Evolutionary conservation across 2,113 vertebrate species (phyloP), one percentile per base, ranked within the genome.

Genomic region (Alethe diademata): DNA sequence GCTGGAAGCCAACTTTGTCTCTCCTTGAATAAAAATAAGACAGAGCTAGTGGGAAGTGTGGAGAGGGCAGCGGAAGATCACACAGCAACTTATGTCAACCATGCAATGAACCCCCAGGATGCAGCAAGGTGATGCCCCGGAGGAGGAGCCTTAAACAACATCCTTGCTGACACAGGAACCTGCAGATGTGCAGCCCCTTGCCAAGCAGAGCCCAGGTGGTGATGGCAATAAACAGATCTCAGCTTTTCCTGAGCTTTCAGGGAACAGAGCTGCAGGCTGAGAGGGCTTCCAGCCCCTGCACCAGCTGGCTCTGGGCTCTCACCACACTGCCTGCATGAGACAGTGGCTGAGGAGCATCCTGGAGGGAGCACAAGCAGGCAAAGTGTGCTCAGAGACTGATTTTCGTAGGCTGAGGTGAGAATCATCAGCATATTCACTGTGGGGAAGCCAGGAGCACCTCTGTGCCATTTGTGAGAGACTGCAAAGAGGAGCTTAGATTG

Each of bases 11-110:
- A 97, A 66, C 42, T 88, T 86, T 40, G 9, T 70, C 81, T 95
- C 74, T 94, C 58, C 85, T 94, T 93, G 89, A 88, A 80, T 76
- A 91, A 92, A 95, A 96, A 78, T 86, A 86, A 91, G 73, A 62
- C 3, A 6, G 74, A 87, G 50, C 64, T 66, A 43, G 51, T 36
- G 56, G 47, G 61, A 93, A 76, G 56, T 43, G 47, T 29, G n/a
- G 66, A 43, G 60, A 58, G 54, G 89, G 33, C 84, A 92, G 60
- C 0, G 0, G 78, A 61, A 88, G 62, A 92, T 90, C 81, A 76
- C n/a, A 47, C 29, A 82, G 47, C 6, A 40, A 6, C 50, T 66
- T 38, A 7, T 22, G 35, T 23, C 78, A 40, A 6, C 54, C 35
- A 10, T 0, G 0, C 4, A 2, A 20, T 0, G 1, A 42, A 66